Base-by-base conservation (phyloP, 2,888 invertebrate species). In the Halictus ligatus region DNA sequence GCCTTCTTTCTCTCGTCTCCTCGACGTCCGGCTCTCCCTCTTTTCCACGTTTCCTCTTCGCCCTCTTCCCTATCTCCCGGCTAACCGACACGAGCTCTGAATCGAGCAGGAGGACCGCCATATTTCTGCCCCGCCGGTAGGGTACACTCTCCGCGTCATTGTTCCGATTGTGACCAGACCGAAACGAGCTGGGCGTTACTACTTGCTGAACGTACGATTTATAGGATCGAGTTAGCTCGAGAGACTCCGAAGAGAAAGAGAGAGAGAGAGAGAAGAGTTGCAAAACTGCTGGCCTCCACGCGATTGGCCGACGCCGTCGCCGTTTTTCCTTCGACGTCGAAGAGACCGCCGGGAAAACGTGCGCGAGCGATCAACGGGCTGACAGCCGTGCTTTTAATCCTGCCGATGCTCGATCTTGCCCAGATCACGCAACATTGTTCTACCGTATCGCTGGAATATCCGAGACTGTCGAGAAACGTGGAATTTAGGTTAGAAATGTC, bases 101-200 rank as follows among this genome's bases (percentile, higher is more conserved):
- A 90, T 88, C 91, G 91, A 88, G 88, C 88, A 92, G 92, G 89
- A 91, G 92, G 92, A 89, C 88, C 89, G 89, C 92, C 92, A 91
- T 91, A 91, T 91, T 91, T 92, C 90, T 89, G 81, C 84, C 90
- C 87, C 73, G 77, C 89, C 88, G 86, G 85, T 89, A 86, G 87
- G 85, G 86, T 87, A 89, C 89, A 89, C 88, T 81, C 85, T 86
- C 75, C 84, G 87, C 85, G 90, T 92, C 91, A 90, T 91, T 91
- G 91, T 91, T 85, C 89, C 87, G 89, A 89, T 91, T 91, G 92
- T 89, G 89, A 90, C 91, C 90, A 80, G 88, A 88, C 84, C 90
- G 85, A 90, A 91, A 91, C 91, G 92, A 92, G 87, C 87, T 92
- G 91, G 91, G 91, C 91, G 91, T 91, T 87, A 86, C 92, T 92